Base-by-base conservation (phyloP, 1,140 invertebrate species). In the Hyles vespertilio region DNA sequence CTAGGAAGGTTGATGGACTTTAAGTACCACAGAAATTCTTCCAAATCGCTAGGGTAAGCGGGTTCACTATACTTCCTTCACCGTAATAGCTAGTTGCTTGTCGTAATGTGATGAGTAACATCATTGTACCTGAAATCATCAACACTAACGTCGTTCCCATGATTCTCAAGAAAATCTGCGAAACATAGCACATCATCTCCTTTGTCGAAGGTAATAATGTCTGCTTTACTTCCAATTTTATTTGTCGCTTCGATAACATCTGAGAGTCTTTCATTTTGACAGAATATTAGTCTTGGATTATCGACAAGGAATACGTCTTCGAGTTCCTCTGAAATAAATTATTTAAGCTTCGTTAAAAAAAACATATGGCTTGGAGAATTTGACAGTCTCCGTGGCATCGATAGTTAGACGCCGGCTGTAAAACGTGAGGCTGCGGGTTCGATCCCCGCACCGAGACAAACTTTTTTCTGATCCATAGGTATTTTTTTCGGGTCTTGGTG, bases 331-430 rank as follows among this genome's bases (percentile, higher is more conserved):
- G 47, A 34, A 75, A 75, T 3, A 8, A 40, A 40, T 5, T 8
- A 40, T 40, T 40, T 40, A 40, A 40, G 22, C 22, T 22, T 22
- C 22, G 22, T 22, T n/a, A n/a, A n/a, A n/a, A n/a, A n/a, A n/a
- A n/a, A n/a, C 22, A 22, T 50, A 88, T 74, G 3, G 63, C 45
- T 3, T n/a, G n/a, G n/a, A n/a, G 76, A 46, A 50, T 90, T 69
- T 5, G 84, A 48, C 57, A 84, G 77, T 40, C 87, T 90, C 0
- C 74, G 61, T 9, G 73, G 75, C 65, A 2, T 22, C 22, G 2
- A 1, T 22, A 2, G 22, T 22, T 22, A 22, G 22, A 2, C 22
- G 22, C 22, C 22, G 22, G 22, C 22, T 22, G 22, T 22, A 2
- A 22, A 22, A 22, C 2, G 22, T 22, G 22, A 0, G 22, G 22